Percentiles rank a stretch among this genome's conserved stretches.
Conservation (phyloP, 2,113 vertebrate species). For the Muntiacus reevesi region DNA sequence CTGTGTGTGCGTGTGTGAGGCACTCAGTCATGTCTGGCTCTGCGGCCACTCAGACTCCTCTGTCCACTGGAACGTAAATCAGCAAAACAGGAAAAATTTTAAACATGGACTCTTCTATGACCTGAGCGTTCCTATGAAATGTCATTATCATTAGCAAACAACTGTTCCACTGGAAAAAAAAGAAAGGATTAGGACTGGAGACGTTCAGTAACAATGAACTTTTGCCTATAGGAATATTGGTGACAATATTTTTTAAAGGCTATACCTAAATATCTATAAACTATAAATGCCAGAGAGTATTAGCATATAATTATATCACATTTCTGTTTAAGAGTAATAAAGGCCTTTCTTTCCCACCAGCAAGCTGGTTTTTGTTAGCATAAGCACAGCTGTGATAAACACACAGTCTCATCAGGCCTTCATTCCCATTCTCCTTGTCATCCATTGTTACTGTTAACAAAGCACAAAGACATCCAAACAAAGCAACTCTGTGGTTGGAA, state of each 20-base stretch:
- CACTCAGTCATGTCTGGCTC: not conserved
- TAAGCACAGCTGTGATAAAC: not conserved
- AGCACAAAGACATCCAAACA: not conserved
- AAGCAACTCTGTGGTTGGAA: not conserved
- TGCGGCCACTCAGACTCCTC: not conserved
- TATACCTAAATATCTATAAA: not conserved
- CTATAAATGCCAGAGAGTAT: not conserved
- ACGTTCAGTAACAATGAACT: not conserved
- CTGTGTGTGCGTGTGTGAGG: not conserved
- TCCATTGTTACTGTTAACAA: not conserved
- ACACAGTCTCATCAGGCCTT: not conserved
- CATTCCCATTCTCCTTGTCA: not conserved
- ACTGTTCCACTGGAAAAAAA: not conserved
- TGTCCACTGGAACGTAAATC: not conserved
- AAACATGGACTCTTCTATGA: not conserved
- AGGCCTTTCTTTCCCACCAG: not conserved
- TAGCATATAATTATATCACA: not conserved
- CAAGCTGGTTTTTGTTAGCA: not conserved
- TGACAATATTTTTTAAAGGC: not conserved
- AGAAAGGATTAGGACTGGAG: not conserved
- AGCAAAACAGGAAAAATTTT: not conserved
- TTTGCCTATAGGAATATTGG: not conserved
- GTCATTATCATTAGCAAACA: not conserved
- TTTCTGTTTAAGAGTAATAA: not conserved
- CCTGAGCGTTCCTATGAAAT: not conserved